These are phyloP conservation scores for Columba janthina DNA, from an alignment of 2,113 vertebrate genomes.

Conservation along the genomic window DNA sequence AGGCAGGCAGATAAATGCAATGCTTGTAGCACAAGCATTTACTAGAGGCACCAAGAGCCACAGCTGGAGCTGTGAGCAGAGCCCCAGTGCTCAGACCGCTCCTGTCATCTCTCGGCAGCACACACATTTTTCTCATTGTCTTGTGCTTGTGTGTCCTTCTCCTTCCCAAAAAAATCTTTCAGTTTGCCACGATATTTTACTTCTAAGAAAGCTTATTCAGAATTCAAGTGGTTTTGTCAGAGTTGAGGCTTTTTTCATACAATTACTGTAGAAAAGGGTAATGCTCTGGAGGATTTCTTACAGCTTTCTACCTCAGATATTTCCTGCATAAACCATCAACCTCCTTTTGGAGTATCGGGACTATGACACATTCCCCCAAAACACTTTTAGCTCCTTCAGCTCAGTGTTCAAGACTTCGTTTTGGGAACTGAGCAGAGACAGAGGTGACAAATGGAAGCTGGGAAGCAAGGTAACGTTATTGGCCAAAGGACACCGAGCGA, in stretches of 20 bases:
- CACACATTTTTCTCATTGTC: neutral
- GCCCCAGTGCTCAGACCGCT: neutral
- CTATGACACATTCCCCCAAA: neutral
- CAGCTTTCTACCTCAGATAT: neutral
- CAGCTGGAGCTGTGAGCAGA: neutral
- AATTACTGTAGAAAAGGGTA: neutral
- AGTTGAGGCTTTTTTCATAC: neutral
- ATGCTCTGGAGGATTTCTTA: neutral
- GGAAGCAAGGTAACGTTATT: neutral
- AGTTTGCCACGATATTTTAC: neutral
- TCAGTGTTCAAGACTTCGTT: neutral
- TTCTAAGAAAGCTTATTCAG: neutral
- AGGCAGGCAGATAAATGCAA: neutral
- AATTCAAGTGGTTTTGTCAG: neutral
- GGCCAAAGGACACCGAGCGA: neutral
- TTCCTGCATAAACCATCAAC: neutral
- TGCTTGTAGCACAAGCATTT: neutral
- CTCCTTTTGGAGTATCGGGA: neutral
- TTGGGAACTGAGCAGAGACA: neutral
- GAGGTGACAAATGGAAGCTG: neutral
- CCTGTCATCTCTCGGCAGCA: neutral
- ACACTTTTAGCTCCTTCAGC: neutral
- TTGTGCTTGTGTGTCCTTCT: neutral
- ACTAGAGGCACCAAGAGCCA: neutral
- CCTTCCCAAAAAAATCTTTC: neutral